Base-by-base conservation (phyloP, 2,888 invertebrate species). In the Cyclophora punctaria region DNA sequence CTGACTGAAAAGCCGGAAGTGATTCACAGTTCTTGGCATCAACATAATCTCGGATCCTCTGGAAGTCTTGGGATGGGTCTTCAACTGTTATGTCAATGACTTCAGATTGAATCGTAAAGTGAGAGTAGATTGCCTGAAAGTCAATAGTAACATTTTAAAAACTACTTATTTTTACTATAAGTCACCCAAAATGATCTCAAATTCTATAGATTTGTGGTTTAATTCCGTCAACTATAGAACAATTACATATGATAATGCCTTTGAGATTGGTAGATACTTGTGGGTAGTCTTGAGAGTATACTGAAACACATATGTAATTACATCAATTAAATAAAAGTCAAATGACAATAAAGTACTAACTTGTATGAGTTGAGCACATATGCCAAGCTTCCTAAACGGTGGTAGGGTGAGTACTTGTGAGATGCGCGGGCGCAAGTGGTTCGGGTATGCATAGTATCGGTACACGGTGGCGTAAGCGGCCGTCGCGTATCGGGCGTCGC, bases 361-460 rank as follows among this genome's bases (percentile, higher is more conserved):
- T 78, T 83, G 82, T 45, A 98, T 75, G 41, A 99, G 84, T 53
- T 93, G 90, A 0, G 95, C 93, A 35, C 98, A 98, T 44, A 98
- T 85, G 1, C 98, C 98, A 45, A 93, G 86, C 50, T 91, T 92
- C 78, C 98, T 96, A 77, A 95, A 98, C 0, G 97, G 96, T n/a
- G 98, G 98, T 58, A 99, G 80, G 44, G 98, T 91, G 51, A 98
- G 90, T 75, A 98, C 94, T 82, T 99, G 98, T 58, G 97, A 96
- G 58, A 99, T 95, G 53, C 99, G 91, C 3, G 98, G 96, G 37
- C 99, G 91, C 48, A 92, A 92, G 74, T 95, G 93, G 55, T 92
- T 90, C 0, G 98, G 98, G 81, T 98, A 98, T 2, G 96, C 95
- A 77, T 96, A 99, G 84, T 98, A 99, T 62, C 96, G 94, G 83